Evolutionary conservation across 1,140 invertebrate species (phyloP).

Genomic region (Drosophila burlai): DNA sequence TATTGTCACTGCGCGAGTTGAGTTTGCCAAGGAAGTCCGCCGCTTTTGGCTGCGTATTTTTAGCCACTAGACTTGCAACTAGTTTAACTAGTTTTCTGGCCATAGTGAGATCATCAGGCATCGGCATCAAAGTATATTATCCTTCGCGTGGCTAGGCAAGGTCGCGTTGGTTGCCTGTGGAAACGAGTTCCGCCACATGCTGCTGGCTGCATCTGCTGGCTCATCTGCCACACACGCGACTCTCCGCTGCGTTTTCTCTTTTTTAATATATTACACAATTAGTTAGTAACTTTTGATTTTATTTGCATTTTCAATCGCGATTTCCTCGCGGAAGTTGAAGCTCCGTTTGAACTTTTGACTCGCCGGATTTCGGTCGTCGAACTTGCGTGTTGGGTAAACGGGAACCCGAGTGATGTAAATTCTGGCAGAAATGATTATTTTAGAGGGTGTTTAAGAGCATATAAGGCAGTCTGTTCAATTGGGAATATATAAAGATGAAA

Average conservation of each 20-base stretch:
- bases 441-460: not conserved
- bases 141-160: constrained; percentile 63
- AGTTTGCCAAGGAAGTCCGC: constrained; percentile 35
- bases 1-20: constrained; percentile 44
- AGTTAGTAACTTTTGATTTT: constrained; percentile 59
- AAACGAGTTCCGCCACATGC: constrained; percentile 41
- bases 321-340: constrained; percentile 63
- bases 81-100: constrained; percentile 65
- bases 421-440: constrained; percentile 1
- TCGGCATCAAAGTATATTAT: constrained; percentile 60
- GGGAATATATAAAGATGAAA: not conserved
- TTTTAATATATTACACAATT: constrained; percentile 74
- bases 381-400: constrained; percentile 7
- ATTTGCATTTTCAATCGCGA: constrained; percentile 72
- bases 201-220: constrained; percentile 20
- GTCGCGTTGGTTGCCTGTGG: constrained; percentile 51
- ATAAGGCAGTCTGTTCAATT: not conserved
- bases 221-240: constrained; percentile 69
- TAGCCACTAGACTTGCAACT: constrained; percentile 55
- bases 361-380: constrained; percentile 56
- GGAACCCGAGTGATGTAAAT: constrained; percentile 14
- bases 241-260: constrained; percentile 63
- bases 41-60: constrained; percentile 60
- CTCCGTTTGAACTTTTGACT: constrained; percentile 66
- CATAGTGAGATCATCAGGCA: constrained; percentile 4